Base-by-base conservation (phyloP, 2,888 invertebrate species). In the Pterobdella sp. region DNA sequence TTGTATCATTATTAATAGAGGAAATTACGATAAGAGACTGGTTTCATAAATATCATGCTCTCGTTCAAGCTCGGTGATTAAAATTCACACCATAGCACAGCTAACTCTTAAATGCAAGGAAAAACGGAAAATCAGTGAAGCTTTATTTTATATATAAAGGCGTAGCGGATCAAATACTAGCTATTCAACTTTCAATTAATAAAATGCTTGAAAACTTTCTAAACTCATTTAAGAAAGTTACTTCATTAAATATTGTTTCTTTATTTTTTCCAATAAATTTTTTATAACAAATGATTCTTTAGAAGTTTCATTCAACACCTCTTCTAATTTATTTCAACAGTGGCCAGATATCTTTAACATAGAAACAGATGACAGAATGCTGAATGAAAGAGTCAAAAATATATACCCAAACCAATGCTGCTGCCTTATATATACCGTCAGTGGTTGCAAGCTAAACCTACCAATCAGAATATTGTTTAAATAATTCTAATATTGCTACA, bases 361-460 rank as follows among this genome's bases (percentile, higher is more conserved):
- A 31, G 37, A 63, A 10, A 60, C 29, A 0, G 35, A 35, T 35
- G 35, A 56, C 14, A 36, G 26, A 26, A 34, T 31, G 3, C 63
- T 83, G 36, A 78, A 82, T 37, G 78, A 79, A 31, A 74, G 81
- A 68, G 73, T 82, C 7, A 65, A 73, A 1, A 34, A 74, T 22
- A 77, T 77, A 65, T 78, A 79, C 3, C 80, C 81, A 18, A 83
- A 83, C 77, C 81, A 81, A 73, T 82, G 82, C 74, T 81, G 81
- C 74, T 77, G 79, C 3, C 79, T 83, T 18, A 82, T 83, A 52
- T 83, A 82, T 76, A 83, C 83, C 3, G 81, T 81, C 2, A 60
- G 37, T 56, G 60, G 3, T 18, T 3, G 60, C n/a, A 56, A 14
- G 3, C 26, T 3, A 56, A 18, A 56, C 18, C 18, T 36, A n/a